A percentile compares a stretch with the other conserved stretches of the same genome.
phyloP scores from a whole-genome alignment of 1,140 invertebrate species.

The Zaprionus inermis region DNA sequence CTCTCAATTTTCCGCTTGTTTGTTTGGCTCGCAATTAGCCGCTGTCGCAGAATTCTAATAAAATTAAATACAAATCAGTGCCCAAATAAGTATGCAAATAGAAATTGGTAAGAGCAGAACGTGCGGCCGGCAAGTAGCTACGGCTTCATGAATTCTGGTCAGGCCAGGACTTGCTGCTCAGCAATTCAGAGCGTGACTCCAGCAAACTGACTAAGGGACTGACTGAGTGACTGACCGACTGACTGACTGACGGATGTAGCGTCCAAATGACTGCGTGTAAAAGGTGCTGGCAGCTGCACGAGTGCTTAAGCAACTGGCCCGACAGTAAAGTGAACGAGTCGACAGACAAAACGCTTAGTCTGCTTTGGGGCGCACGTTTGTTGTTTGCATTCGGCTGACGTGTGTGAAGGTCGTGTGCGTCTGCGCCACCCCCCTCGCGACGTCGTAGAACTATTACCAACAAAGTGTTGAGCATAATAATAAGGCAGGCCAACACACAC shows the following conservation, averaged over 20 bases:
- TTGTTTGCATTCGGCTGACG: slow-evolving; percentile 57
- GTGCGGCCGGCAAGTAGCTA: slow-evolving; percentile 10
- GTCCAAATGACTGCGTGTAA: slow-evolving; percentile 33
- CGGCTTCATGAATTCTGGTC: neutral
- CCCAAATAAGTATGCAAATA: slow-evolving; percentile 56
- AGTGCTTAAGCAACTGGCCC: slow-evolving; percentile 66
- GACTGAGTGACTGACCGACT: slow-evolving; percentile 21
- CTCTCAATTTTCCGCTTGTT: neutral
- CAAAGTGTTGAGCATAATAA: slow-evolving; percentile 79
- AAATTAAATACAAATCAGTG: slow-evolving; percentile 75
- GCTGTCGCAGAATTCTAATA: slow-evolving; percentile 61
- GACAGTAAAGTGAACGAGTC: slow-evolving; percentile 51
- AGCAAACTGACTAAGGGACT: slow-evolving; percentile 40
- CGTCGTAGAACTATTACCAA: slow-evolving; percentile 61
- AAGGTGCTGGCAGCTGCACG: slow-evolving; percentile 57
- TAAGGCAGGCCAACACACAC: slow-evolving; percentile 49
- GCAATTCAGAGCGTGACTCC: slow-evolving; percentile 65
- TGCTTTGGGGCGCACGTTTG: slow-evolving; percentile 55
- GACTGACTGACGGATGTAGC: slow-evolving; percentile 29
- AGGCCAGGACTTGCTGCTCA: slow-evolving; percentile 34
- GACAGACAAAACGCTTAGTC: slow-evolving; percentile 69
- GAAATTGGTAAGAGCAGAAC: slow-evolving; percentile 40
- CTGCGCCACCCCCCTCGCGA: slow-evolving; percentile 27
- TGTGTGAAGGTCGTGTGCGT: slow-evolving; percentile 68
- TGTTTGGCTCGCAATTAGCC: slow-evolving; percentile 46